Evolutionary conservation across 1,140 invertebrate genomes (phyloP).

Genomic region (Bathynomus jamesi): DNA sequence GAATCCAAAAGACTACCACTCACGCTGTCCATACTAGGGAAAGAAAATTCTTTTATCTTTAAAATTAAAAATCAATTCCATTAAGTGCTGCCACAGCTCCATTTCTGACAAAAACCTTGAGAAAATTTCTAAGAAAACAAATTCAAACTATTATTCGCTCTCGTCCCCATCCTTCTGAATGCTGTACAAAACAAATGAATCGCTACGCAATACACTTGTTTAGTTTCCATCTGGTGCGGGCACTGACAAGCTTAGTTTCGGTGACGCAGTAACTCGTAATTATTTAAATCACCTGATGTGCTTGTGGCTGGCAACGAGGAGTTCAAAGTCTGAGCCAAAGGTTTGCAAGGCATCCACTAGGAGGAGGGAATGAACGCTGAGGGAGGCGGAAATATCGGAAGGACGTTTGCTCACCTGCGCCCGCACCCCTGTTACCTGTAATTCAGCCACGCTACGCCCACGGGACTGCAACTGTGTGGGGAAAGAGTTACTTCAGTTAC

Average conservation of each 20-base stretch:
- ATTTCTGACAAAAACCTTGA: conserved; percentile 7
- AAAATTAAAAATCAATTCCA: no score
- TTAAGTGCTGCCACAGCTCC: no score
- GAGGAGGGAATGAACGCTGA: conserved; percentile 84
- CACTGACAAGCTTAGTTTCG: no score
- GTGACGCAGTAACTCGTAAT: no score
- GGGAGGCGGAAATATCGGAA: conserved; percentile 61
- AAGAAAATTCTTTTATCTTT: no score
- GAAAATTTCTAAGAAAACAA: conserved; percentile 22
- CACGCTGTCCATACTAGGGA: conserved; percentile 75
- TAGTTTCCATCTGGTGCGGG: no score
- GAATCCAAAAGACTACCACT: conserved; percentile 86
- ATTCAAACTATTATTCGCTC: no score
- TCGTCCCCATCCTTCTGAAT: no score
- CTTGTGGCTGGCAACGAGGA: conserved; percentile 86
- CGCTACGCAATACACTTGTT: no score
- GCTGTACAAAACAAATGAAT: no score
- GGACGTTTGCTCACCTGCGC: conserved; percentile 62
- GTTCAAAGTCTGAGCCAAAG: conserved; percentile 88
- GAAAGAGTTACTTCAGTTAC: no score
- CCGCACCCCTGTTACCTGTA: conserved; percentile 76
- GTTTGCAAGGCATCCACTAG: conserved; percentile 90
- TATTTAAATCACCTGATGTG: conserved; percentile 66
- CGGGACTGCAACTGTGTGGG: conserved; percentile 55
- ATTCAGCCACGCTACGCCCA: conserved; percentile 67